Conservation (phyloP, 2,113 vertebrate genomes). For the Coracopsis vasa region DNA sequence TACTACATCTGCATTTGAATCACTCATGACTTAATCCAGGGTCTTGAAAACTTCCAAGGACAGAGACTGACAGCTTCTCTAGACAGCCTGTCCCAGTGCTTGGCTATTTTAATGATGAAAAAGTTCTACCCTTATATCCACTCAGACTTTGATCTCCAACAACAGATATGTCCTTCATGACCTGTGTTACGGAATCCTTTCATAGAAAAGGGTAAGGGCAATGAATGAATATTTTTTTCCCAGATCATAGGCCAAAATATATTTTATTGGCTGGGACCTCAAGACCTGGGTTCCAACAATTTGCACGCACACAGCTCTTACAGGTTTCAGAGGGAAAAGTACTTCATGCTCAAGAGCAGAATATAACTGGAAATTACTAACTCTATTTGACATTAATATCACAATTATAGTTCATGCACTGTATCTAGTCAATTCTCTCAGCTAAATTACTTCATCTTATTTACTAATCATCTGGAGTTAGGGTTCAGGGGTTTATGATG, state of each 20-base stretch:
- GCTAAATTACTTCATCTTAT: conserved; percentile 63
- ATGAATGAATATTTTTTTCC: accelerated
- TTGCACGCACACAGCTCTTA: neutral
- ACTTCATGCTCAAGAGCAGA: neutral
- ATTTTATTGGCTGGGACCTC: neutral
- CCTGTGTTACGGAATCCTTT: neutral
- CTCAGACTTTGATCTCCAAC: neutral
- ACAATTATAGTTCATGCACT: conserved; percentile 53
- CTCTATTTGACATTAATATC: conserved; percentile 43
- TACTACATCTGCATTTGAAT: neutral
- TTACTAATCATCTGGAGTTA: conserved; percentile 61
- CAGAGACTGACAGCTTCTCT: neutral
- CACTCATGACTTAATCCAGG: neutral
- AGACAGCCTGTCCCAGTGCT: neutral
- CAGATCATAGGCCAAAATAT: neutral
- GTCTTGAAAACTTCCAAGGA: neutral
- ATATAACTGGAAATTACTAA: neutral
- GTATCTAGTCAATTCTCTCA: conserved; percentile 41
- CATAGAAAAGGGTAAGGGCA: neutral
- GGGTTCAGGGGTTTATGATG: conserved; percentile 41
- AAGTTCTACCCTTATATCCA: neutral
- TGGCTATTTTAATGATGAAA: neutral
- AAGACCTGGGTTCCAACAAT: neutral
- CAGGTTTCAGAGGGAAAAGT: neutral
- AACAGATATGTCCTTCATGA: neutral